Evolutionary conservation across 2,888 invertebrate genomes (phyloP).

Genomic region (Phortica okadai): DNA sequence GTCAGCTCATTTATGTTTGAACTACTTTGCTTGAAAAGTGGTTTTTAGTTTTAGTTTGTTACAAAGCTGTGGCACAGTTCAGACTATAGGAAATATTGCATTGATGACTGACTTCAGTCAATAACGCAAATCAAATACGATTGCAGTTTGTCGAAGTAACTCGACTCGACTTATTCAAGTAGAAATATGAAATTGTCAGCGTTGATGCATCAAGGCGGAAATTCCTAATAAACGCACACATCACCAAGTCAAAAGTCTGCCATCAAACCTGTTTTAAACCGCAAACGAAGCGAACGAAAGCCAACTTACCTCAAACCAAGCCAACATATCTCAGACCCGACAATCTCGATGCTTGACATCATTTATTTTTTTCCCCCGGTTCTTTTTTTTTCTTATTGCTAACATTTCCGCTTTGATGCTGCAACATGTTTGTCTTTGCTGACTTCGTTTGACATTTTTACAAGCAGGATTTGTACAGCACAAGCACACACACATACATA

Average conservation of each 20-base stretch:
- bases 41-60: not conserved
- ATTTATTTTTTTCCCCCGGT: constrained; percentile 2
- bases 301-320: not conserved
- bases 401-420: constrained; percentile 36
- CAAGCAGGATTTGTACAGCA: constrained; percentile 42
- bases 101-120: not conserved
- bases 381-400: not conserved
- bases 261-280: not conserved
- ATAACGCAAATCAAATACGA: not conserved
- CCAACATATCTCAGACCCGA: constrained; percentile 1
- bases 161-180: not conserved
- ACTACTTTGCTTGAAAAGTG: not conserved
- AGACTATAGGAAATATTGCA: not conserved
- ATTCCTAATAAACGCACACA: constrained; percentile 60
- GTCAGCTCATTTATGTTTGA: not conserved
- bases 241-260: constrained; percentile 24
- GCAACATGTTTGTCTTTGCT: constrained; percentile 54
- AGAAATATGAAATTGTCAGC: constrained; percentile 33
- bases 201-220: constrained; percentile 56
- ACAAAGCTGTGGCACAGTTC: constrained; percentile 45
- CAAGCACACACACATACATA: constrained; percentile 18
- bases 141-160: not conserved
- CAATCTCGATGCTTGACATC: constrained; percentile 39
- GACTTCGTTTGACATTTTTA: constrained; percentile 47
- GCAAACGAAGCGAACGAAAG: not conserved